Base-by-base conservation (phyloP, 2,797 vertebrate genomes). In the Falco cherrug region DNA sequence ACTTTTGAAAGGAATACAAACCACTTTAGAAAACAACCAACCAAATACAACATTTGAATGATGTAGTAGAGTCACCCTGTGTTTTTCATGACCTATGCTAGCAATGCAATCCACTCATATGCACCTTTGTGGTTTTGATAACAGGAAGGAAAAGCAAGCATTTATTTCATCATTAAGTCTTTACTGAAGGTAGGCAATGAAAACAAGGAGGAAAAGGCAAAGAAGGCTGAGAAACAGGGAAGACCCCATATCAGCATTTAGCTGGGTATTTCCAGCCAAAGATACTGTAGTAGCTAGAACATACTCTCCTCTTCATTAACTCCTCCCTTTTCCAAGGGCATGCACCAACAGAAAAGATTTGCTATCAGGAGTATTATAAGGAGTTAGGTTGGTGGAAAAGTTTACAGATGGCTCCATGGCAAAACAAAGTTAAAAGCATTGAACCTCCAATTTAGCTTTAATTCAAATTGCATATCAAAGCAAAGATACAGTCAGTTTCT, bases 41-140 rank as follows among this genome's bases (percentile, higher is more conserved):
- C 18, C 8, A 77, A 80, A 56, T 8, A 16, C 8, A 71, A 10
- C 15, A 74, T 39, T 22, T 68, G 45, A 47, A 41, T 3, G 1
- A 59, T 6, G 18, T 1, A 63, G 51, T 3, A 45, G 35, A 83
- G n/a, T 35, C 37, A 63, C 20, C 28, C 6, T 0, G 0, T 1
- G 2, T 10, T 77, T 53, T 31, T 45, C 1, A 1, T 22, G 28
- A 47, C 53, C 31, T 57, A 45, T 6, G 13, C 8, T 5, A 45
- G n/a, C n/a, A 85, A 11, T 3, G 6, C 31, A 48, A 60, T 22
- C 24, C 29, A 28, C n/a, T n/a, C 11, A 13, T 1, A 45, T 12
- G 9, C 9, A 65, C 9, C 21, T 43, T 33, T 18, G 12, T 28
- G 8, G 16, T 70, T 60, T 13, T 70, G 9, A 1, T 15, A 63